Evolutionary conservation across 2,797 vertebrate genomes (phyloP).

Genomic region (Geotrypetes seraphini): DNA sequence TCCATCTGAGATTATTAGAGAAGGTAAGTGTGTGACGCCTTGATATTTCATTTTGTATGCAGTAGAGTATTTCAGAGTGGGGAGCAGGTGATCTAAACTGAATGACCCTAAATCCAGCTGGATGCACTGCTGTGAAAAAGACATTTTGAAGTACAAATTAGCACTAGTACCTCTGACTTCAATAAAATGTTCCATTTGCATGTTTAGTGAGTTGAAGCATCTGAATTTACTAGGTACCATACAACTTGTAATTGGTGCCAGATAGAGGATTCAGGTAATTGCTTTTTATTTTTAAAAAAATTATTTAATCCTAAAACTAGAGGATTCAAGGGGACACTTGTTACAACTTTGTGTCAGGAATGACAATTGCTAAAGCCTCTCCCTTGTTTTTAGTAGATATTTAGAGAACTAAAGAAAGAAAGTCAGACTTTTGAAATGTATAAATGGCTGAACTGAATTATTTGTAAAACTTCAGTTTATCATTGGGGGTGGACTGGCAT

Average conservation of each 20-base stretch:
- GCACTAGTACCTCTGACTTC: constrained; percentile 14
- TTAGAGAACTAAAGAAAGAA: too few species aligned
- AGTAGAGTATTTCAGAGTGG: constrained; percentile 9
- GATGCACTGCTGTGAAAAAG: constrained; percentile 11
- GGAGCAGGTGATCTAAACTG: not conserved
- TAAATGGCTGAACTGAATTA: too few species aligned
- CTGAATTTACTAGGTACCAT: too few species aligned
- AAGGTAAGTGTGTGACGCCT: too few species aligned
- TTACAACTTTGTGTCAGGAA: constrained; percentile 17
- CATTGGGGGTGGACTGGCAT: constrained; percentile 16
- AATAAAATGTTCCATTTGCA: constrained; percentile 28
- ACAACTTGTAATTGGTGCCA: constrained; percentile 13
- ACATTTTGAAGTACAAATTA: constrained; percentile 10
- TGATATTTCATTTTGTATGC: constrained; percentile 24
- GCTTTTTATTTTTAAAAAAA: constrained; percentile 16
- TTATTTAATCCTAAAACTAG: constrained; percentile 26
- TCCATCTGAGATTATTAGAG: too few species aligned
- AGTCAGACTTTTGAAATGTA: too few species aligned
- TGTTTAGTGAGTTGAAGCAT: constrained; percentile 29
- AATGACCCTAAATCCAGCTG: constrained; percentile 16
- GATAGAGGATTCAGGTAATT: constrained; percentile 19
- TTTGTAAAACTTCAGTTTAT: constrained; percentile 6
- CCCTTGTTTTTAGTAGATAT: constrained; percentile 2
- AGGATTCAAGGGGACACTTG: constrained; percentile 23
- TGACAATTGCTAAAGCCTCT: constrained; percentile 10